These are phyloP conservation scores for Stenotaenia linearis DNA, from an alignment of 2,888 invertebrate species.

Conservation along the genomic window DNA sequence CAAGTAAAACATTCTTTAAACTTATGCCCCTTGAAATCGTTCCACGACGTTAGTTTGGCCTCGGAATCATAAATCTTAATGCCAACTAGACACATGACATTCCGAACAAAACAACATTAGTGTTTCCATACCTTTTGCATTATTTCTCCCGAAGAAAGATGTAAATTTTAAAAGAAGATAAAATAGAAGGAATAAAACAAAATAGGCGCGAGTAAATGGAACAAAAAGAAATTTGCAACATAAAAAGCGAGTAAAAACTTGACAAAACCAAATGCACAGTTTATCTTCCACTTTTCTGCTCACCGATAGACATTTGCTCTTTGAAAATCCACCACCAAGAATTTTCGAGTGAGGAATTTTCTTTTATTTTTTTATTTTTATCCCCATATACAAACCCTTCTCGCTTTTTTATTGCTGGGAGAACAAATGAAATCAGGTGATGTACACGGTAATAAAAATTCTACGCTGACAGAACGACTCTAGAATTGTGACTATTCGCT, in stretches of 20 bases:
- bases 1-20: not conserved
- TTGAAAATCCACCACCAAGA: not conserved
- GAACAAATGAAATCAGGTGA: slow-evolving; percentile 4
- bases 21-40: not conserved
- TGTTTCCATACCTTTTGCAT: not conserved
- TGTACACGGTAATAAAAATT: not conserved
- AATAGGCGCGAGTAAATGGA: not conserved
- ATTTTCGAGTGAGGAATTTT: not conserved
- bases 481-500: not conserved
- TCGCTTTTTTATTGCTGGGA: not conserved
- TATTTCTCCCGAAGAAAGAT: not conserved
- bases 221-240: not conserved
- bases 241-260: not conserved
- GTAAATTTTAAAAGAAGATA: not conserved
- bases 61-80: not conserved
- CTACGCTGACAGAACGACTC: slow-evolving; percentile 1
- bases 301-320: not conserved
- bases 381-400: not conserved
- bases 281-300: not conserved
- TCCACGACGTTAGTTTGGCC: not conserved
- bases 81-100: not conserved
- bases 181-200: not conserved
- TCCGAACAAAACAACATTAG: not conserved
- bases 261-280: not conserved
- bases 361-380: not conserved